Percentiles rank a stretch among this genome's conserved stretches.
Evolutionary conservation across 2,797 vertebrate species (phyloP).

Genomic region (Amblyraja radiata): DNA sequence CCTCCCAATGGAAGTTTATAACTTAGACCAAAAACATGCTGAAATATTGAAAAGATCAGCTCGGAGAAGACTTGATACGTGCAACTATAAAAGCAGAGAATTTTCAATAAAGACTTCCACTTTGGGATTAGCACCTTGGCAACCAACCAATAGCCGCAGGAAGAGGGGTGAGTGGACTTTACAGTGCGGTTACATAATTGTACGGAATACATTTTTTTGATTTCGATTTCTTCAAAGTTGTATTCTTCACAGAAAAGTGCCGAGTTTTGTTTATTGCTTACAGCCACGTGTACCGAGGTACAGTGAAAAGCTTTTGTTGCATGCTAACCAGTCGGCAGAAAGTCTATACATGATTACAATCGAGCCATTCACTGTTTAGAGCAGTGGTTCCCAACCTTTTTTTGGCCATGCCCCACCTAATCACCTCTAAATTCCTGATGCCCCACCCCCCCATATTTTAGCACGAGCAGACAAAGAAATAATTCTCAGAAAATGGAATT

Average conservation of each 20-base stretch:
- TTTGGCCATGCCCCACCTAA: too few relatives aligned
- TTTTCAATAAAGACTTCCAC: conserved; percentile 4
- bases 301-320: too few relatives aligned
- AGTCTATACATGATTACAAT: too few relatives aligned
- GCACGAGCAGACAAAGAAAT: too few relatives aligned
- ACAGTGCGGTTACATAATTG: background rate
- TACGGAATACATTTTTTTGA: background rate
- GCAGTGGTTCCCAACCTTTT: too few relatives aligned
- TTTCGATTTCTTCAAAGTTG: background rate
- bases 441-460: too few relatives aligned
- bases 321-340: too few relatives aligned
- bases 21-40: background rate
- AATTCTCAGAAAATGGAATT: too few relatives aligned
- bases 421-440: too few relatives aligned
- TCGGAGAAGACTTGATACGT: conserved; percentile 12
- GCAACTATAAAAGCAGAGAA: background rate
- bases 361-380: too few relatives aligned
- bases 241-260: background rate
- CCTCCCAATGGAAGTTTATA: background rate
- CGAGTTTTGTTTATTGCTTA: too few relatives aligned
- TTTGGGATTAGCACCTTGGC: conserved; percentile 3
- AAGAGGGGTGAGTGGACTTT: background rate
- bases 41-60: background rate
- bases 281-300: too few relatives aligned
- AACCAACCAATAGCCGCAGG: background rate